Conservation (phyloP, 1,140 invertebrate genomes). For the Pissodes strobi region DNA sequence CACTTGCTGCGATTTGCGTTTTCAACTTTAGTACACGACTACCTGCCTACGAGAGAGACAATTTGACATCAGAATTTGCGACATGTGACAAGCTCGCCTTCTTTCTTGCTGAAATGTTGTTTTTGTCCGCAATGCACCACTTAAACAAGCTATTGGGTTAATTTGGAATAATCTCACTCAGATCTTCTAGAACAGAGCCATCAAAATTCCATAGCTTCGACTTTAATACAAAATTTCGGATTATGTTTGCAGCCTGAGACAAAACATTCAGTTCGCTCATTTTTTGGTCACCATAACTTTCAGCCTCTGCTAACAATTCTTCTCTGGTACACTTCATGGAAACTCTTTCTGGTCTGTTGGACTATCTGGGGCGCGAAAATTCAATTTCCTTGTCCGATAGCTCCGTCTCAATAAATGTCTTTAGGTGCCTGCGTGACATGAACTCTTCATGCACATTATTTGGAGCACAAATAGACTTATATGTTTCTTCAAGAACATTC, state of each 20-base stretch:
- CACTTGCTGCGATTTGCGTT: too few relatives aligned
- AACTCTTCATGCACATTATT: background rate
- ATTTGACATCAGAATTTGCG: too few relatives aligned
- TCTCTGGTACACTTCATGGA: background rate
- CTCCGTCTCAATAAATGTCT: background rate
- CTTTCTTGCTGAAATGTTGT: too few relatives aligned
- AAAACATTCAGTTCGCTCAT: background rate
- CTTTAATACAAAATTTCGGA: background rate
- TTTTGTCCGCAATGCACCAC: too few relatives aligned
- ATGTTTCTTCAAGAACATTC: background rate
- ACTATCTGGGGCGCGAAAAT: background rate
- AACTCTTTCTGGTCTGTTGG: background rate
- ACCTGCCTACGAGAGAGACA: too few relatives aligned
- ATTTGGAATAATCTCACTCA: too few relatives aligned
- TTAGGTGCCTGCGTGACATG: background rate
- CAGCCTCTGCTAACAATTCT: background rate
- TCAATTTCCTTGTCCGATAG: background rate
- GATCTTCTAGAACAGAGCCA: too few relatives aligned
- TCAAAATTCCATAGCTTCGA: too few relatives aligned
- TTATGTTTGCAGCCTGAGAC: background rate
- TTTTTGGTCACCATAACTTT: background rate
- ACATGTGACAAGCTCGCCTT: too few relatives aligned
- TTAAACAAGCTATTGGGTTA: too few relatives aligned
- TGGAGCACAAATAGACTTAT: background rate
- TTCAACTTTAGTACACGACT: too few relatives aligned